Conservation (phyloP, 2,888 invertebrate genomes). For the Neria commutata region DNA sequence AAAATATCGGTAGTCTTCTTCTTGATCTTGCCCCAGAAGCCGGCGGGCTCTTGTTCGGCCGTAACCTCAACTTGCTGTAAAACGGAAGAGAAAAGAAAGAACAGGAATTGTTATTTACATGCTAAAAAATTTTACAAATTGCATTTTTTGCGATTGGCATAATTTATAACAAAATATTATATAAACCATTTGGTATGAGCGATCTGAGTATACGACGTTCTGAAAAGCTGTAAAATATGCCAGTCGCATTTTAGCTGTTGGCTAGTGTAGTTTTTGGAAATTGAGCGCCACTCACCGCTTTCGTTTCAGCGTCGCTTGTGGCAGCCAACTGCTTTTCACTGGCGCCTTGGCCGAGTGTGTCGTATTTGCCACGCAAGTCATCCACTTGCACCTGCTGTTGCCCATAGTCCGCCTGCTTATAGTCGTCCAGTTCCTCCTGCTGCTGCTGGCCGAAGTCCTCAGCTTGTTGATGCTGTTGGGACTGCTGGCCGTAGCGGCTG, state of each 20-base stretch:
- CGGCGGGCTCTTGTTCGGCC: constrained; percentile 39
- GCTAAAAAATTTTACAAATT: background rate
- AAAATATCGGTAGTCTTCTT: constrained; percentile 42
- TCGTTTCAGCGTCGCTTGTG: constrained; percentile 1
- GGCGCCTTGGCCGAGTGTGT: background rate
- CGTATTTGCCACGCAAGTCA: constrained; percentile 25
- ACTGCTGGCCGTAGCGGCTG: constrained; percentile 1
- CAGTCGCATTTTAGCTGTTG: constrained; percentile 32
- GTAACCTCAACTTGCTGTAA: constrained; percentile 39
- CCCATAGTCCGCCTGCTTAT: constrained; percentile 8
- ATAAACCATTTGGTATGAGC: background rate
- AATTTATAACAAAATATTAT: background rate
- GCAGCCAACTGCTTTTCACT: constrained; percentile 26
- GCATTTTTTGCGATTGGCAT: background rate
- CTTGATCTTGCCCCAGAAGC: constrained; percentile 46
- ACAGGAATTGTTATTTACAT: background rate
- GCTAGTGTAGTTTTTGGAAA: constrained; percentile 15
- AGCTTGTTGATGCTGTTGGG: constrained; percentile 22
- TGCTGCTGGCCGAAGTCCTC: constrained; percentile 36
- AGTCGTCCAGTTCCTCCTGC: constrained; percentile 29
- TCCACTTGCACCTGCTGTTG: constrained; percentile 33
- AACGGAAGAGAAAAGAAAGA: background rate
- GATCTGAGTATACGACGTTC: too few species aligned
- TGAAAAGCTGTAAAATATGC: constrained; percentile 19
- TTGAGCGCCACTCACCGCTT: constrained; percentile 17